Percentiles rank a stretch among this genome's conserved stretches.
Evolutionary conservation across 2,888 invertebrate species (phyloP).

Genomic region (Troides aeacus): DNA sequence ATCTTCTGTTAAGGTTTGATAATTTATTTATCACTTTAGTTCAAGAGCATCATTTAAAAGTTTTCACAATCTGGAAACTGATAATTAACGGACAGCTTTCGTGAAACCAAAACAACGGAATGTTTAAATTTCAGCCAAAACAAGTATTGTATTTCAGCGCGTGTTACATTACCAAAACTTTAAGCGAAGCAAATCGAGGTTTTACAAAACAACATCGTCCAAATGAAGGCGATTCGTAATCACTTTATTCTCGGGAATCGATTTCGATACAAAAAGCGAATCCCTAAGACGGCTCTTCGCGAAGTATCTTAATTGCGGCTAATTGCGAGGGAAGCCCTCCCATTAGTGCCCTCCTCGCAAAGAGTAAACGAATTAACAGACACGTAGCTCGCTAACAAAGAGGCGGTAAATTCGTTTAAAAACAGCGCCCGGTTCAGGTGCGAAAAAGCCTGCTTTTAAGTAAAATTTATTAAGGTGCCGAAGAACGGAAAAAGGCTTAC

Average conservation of each 20-base stretch:
- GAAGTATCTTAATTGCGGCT: conserved; percentile 73
- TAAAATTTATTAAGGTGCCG: conserved; percentile 67
- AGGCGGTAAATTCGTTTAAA: conserved; percentile 71
- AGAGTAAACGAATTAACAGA: conserved; percentile 77
- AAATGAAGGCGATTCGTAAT: conserved; percentile 35
- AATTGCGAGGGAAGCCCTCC: conserved; percentile 74
- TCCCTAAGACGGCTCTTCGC: conserved; percentile 54
- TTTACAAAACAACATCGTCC: conserved; percentile 12
- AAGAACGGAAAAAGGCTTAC: conserved; percentile 42
- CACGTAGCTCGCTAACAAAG: conserved; percentile 60
- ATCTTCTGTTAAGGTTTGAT: too few relatives aligned
- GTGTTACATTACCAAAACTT: conserved; percentile 14
- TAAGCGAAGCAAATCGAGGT: conserved; percentile 2
- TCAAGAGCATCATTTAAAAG: too few relatives aligned
- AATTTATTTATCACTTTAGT: too few relatives aligned
- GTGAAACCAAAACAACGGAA: conserved; percentile 12
- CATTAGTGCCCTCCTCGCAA: conserved; percentile 64
- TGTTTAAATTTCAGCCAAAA: conserved; percentile 7
- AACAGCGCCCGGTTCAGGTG: conserved; percentile 68
- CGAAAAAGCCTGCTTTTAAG: conserved; percentile 67
- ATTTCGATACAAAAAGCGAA: conserved; percentile 35
- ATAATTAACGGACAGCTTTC: background rate
- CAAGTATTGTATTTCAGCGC: conserved; percentile 6
- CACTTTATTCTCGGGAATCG: conserved; percentile 16
- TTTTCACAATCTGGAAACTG: too few relatives aligned